phyloP scores from a whole-genome alignment of 1,140 invertebrate genomes.

The Drosophila rhopaloa region DNA sequence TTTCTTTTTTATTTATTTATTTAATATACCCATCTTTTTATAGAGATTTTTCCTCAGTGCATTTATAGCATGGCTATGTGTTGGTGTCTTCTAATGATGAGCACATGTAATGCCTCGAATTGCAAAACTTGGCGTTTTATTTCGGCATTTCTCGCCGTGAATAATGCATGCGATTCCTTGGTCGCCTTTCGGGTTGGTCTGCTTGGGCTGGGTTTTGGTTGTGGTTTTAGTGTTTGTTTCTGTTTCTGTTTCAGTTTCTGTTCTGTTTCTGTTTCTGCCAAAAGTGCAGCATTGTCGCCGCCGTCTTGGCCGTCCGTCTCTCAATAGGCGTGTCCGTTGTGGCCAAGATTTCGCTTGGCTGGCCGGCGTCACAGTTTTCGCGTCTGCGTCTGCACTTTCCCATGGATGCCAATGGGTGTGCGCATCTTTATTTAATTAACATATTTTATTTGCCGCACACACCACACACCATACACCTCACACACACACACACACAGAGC shows the following conservation, averaged over 20 bases:
- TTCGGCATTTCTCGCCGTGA: slow-evolving; percentile 78
- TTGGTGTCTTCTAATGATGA: slow-evolving; percentile 67
- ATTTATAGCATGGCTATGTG: slow-evolving; percentile 25
- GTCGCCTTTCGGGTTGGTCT: slow-evolving; percentile 52
- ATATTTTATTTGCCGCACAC: slow-evolving; percentile 57
- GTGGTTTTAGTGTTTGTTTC: slow-evolving; percentile 21
- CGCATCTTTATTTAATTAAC: slow-evolving; percentile 78
- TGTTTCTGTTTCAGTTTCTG: not conserved
- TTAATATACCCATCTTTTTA: not conserved
- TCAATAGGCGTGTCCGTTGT: slow-evolving; percentile 71
- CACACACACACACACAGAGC: slow-evolving; percentile 14
- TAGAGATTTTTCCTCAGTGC: slow-evolving; percentile 22
- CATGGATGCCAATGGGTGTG: slow-evolving; percentile 55
- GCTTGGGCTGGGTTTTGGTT: slow-evolving; percentile 32
- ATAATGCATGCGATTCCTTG: slow-evolving; percentile 73
- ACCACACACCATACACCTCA: slow-evolving; percentile 1
- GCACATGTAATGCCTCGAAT: slow-evolving; percentile 78
- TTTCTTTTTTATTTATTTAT: not conserved
- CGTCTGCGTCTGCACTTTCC: slow-evolving; percentile 52
- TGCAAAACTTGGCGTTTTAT: slow-evolving; percentile 81
- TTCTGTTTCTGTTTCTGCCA: slow-evolving; percentile 45
- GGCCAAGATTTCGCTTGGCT: slow-evolving; percentile 76
- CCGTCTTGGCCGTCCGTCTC: slow-evolving; percentile 59
- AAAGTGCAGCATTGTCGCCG: slow-evolving; percentile 69
- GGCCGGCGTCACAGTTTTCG: slow-evolving; percentile 75